These are phyloP conservation scores for Solea senegalensis DNA, from an alignment of 2,113 vertebrate species.

Conservation along the genomic window DNA sequence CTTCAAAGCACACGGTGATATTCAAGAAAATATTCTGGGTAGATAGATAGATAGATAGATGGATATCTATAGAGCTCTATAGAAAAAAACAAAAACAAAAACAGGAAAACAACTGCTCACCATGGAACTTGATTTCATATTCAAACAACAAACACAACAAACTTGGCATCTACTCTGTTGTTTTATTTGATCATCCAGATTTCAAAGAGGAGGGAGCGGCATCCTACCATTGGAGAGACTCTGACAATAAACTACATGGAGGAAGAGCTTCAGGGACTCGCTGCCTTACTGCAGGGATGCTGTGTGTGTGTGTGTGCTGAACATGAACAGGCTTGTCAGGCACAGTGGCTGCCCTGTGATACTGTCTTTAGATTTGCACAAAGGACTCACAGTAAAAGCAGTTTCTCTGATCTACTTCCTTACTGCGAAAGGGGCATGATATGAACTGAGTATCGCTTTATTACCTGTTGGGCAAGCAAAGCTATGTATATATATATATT, in stretches of 20 bases:
- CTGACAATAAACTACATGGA: conserved; percentile 73
- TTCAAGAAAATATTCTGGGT: no score
- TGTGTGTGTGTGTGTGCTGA: conserved; percentile 44
- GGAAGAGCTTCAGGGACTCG: conserved; percentile 77
- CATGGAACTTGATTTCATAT: conserved; percentile 70
- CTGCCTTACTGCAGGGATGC: conserved; percentile 66
- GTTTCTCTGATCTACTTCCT: conserved; percentile 66
- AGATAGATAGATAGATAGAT: conserved; percentile 8
- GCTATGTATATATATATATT: conserved; percentile 4
- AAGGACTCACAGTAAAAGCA: conserved; percentile 63
- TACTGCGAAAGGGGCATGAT: conserved; percentile 48
- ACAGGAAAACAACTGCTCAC: conserved; percentile 52
- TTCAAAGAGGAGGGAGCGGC: conserved; percentile 68
- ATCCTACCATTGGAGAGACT: conserved; percentile 63
- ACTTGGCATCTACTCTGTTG: conserved; percentile 53
- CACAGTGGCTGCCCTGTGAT: conserved; percentile 59
- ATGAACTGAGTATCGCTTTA: conserved; percentile 36
- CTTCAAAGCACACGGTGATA: conserved; percentile 1
- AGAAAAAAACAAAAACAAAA: not conserved
- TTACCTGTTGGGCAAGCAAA: conserved; percentile 34
- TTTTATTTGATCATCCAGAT: conserved; percentile 74
- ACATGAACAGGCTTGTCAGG: conserved; percentile 69
- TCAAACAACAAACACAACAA: conserved; percentile 69
- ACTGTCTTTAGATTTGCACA: conserved; percentile 61
- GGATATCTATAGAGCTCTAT: not conserved